Evolutionary conservation across 2,888 invertebrate species (phyloP).

Genomic region (Drosophila atripex): DNA sequence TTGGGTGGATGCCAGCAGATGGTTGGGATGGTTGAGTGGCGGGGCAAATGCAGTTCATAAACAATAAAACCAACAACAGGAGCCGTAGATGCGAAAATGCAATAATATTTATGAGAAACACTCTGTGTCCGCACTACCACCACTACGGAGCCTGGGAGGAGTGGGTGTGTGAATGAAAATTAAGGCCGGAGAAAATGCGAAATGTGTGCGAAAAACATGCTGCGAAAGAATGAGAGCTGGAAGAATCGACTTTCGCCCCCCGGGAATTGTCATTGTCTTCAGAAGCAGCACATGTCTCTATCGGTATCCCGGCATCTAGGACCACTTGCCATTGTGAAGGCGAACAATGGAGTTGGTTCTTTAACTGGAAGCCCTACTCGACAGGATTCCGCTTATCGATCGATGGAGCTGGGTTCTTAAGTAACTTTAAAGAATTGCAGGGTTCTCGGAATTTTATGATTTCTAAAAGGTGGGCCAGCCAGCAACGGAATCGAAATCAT

Average conservation of each 20-base stretch:
- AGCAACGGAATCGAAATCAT: background rate
- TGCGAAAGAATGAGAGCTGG: background rate
- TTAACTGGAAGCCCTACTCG: constrained; percentile 14
- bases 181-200: constrained; percentile 45
- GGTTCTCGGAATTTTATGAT: background rate
- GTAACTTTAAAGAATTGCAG: background rate
- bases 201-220: constrained; percentile 30
- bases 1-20: constrained; percentile 34
- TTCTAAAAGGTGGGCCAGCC: background rate
- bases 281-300: constrained; percentile 36
- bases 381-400: constrained; percentile 28
- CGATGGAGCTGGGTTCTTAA: background rate
- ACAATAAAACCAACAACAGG: constrained; percentile 55
- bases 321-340: constrained; percentile 21
- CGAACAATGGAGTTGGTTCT: constrained; percentile 32
- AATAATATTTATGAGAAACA: constrained; percentile 60
- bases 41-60: constrained; percentile 58
- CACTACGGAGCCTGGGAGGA: background rate
- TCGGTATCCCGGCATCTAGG: background rate
- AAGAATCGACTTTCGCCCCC: constrained; percentile 4
- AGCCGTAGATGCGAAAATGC: constrained; percentile 43
- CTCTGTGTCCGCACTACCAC: constrained; percentile 4
- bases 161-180: constrained; percentile 24
- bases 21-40: constrained; percentile 46
- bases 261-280: constrained; percentile 51